These are phyloP conservation scores for Netelia fuscicornis DNA, from an alignment of 2,888 invertebrate genomes.

Conservation along the genomic window DNA sequence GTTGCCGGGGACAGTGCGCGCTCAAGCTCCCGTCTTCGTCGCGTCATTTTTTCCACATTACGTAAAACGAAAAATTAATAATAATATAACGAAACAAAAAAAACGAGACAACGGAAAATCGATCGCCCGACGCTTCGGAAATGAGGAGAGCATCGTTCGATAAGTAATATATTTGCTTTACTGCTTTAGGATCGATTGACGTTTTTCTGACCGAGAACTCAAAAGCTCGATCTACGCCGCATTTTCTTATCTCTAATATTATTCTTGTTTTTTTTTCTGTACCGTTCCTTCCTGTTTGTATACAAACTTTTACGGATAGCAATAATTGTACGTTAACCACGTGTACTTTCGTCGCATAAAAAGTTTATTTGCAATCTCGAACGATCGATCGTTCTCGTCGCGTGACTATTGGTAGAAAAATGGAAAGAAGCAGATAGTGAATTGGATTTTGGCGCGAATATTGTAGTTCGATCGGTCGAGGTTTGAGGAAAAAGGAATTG, in stretches of 20 bases:
- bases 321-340: background rate
- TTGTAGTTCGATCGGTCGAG: background rate
- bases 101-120: conserved; percentile 19
- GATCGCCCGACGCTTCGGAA: conserved; percentile 52
- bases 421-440: background rate
- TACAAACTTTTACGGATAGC: background rate
- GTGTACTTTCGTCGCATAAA: background rate
- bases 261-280: background rate
- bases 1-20: conserved; percentile 55
- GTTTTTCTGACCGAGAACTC: background rate
- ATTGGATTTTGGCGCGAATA: background rate
- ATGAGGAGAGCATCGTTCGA: conserved; percentile 80
- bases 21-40: conserved; percentile 56
- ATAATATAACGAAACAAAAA: conserved; percentile 3
- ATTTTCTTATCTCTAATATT: conserved; percentile 18
- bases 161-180: conserved; percentile 74
- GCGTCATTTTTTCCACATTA: conserved; percentile 45
- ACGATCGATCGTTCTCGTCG: no score
- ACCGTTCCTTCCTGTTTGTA: background rate
- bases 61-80: conserved; percentile 48
- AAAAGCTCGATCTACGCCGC: conserved; percentile 12
- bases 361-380: no score
- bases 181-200: conserved; percentile 32
- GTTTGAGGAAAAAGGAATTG: background rate
- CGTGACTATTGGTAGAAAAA: background rate